These are phyloP conservation scores for Microcebus jonahi DNA, from an alignment of 2,113 vertebrate species.

Conservation along the genomic window DNA sequence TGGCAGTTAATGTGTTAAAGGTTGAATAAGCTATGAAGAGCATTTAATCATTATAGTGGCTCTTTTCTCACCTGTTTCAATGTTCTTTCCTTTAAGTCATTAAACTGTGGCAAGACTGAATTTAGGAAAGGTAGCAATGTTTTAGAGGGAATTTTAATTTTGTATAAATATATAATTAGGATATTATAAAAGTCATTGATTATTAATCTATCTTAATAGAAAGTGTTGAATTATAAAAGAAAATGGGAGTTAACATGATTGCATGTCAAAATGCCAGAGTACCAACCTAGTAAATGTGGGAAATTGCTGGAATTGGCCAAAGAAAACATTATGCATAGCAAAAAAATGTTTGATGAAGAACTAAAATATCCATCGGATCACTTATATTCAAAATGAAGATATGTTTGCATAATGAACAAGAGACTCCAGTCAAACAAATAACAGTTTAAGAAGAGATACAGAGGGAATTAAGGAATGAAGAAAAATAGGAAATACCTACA, in stretches of 20 bases:
- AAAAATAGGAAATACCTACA: constrained; percentile 52
- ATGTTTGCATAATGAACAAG: constrained; percentile 27
- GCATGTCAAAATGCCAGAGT: constrained; percentile 32
- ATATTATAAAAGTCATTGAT: constrained; percentile 48
- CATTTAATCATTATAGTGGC: not conserved
- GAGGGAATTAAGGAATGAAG: constrained; percentile 49
- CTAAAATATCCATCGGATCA: constrained; percentile 29
- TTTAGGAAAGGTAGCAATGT: not conserved
- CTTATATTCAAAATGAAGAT: constrained; percentile 55
- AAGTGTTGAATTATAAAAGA: constrained; percentile 49
- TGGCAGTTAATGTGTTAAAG: not conserved
- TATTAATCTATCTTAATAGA: constrained; percentile 41
- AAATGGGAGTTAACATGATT: constrained; percentile 60
- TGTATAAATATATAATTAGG: constrained; percentile 18
- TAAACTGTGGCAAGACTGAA: constrained; percentile 33
- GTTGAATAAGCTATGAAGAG: not conserved
- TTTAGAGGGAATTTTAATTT: constrained; percentile 47
- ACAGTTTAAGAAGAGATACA: constrained; percentile 32
- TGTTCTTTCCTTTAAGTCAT: constrained; percentile 43
- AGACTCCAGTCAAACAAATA: constrained; percentile 32
- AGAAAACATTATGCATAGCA: constrained; percentile 52
- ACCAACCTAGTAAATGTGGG: constrained; percentile 40
- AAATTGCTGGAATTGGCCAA: constrained; percentile 41
- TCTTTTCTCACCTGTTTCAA: not conserved
- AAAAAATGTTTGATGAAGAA: constrained; percentile 58